Evolutionary conservation across 2,113 vertebrate species (phyloP).

Genomic region (Zosterops hypoxanthus): DNA sequence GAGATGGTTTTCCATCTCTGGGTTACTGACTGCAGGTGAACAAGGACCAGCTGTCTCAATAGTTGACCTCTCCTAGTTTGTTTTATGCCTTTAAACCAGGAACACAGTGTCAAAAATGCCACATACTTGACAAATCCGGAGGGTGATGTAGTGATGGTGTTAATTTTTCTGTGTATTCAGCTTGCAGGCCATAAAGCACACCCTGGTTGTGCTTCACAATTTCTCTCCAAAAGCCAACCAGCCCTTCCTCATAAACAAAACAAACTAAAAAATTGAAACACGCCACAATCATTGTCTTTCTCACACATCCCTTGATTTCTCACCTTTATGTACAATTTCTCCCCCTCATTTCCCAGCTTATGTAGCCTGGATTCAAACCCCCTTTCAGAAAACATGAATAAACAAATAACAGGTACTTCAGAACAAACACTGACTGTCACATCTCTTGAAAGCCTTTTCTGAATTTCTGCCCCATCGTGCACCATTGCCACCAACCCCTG

Average conservation of each 20-base stretch:
- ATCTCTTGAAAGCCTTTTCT: not conserved
- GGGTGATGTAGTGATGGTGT: not conserved
- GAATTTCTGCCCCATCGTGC: not conserved
- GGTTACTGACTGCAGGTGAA: not conserved
- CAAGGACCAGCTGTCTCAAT: not conserved
- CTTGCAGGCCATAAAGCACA: not conserved
- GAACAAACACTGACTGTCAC: too few relatives aligned
- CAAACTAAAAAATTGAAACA: not conserved
- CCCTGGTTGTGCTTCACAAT: not conserved
- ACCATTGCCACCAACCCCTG: not conserved
- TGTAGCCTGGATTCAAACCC: not conserved
- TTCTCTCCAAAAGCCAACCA: not conserved
- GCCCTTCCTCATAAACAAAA: not conserved
- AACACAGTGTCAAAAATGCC: not conserved
- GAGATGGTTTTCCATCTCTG: not conserved
- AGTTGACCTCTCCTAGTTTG: not conserved
- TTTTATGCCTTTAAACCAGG: not conserved
- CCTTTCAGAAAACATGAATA: not conserved
- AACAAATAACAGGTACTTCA: not conserved
- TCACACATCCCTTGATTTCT: not conserved
- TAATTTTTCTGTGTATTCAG: not conserved
- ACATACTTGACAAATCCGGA: not conserved
- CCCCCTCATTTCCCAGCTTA: not conserved
- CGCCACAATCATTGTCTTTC: not conserved
- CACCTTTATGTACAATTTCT: not conserved